phyloP scores from a whole-genome alignment of 2,113 vertebrate genomes.

The Circaetus gallicus region DNA sequence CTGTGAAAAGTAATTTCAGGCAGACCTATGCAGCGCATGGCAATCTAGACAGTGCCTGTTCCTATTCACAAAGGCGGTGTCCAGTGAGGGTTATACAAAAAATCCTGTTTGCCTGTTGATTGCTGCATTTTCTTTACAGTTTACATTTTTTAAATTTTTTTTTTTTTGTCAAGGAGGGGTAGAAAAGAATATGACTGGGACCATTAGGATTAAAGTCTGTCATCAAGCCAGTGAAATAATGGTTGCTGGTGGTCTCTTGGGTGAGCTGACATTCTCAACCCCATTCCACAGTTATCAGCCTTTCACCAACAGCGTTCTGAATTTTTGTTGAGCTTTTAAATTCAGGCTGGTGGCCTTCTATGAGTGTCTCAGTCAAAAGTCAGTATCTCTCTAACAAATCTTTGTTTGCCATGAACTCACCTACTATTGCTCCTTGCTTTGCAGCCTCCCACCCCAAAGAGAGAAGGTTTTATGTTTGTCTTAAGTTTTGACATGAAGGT shows the following conservation, averaged over 20 bases:
- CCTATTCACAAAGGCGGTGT: background rate
- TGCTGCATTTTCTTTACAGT: background rate
- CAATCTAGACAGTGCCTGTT: background rate
- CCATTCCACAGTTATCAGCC: background rate
- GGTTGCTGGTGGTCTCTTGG: background rate
- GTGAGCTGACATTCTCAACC: background rate
- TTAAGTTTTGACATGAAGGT: background rate
- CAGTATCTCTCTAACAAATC: background rate
- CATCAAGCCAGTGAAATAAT: background rate
- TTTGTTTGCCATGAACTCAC: background rate
- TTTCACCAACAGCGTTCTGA: fast-evolving
- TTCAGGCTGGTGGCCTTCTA: background rate
- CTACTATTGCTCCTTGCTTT: background rate
- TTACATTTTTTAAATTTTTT: background rate
- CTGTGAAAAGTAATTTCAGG: background rate
- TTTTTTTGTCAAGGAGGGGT: background rate
- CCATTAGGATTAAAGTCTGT: background rate
- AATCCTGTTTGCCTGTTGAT: background rate
- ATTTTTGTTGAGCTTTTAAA: background rate
- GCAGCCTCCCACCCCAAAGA: background rate
- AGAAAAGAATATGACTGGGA: background rate
- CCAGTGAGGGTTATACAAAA: background rate
- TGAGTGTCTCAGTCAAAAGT: background rate
- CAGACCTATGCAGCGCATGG: background rate
- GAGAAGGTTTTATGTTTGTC: background rate